Evolutionary conservation across 2,888 invertebrate species (phyloP).

Genomic region (Agrochola litura): DNA sequence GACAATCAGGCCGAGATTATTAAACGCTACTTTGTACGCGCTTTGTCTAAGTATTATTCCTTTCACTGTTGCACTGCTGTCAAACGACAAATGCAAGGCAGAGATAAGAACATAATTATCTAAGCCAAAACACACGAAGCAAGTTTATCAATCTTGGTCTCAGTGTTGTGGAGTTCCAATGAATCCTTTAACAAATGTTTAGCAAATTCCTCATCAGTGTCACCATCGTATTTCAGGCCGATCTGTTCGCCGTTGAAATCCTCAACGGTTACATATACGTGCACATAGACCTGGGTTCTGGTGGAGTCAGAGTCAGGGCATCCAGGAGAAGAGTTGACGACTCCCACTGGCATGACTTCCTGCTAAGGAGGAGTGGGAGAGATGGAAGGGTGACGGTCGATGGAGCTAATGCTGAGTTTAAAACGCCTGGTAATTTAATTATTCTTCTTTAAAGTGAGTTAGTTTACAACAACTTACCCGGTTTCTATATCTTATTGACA

Average conservation of each 20-base stretch:
- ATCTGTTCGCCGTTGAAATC: slow-evolving; percentile 98
- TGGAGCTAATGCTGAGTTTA: slow-evolving; percentile 96
- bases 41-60: neutral
- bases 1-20: neutral
- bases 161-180: slow-evolving; percentile 1
- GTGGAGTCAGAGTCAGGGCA: slow-evolving; percentile 96
- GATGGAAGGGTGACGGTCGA: slow-evolving; percentile 97
- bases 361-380: slow-evolving; percentile 94
- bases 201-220: slow-evolving; percentile 59
- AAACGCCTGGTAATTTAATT: slow-evolving; percentile 92
- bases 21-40: neutral
- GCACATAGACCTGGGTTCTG: slow-evolving; percentile 97
- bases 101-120: neutral
- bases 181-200: neutral
- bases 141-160: slow-evolving; percentile 6
- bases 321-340: slow-evolving; percentile 96
- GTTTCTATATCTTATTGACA: neutral
- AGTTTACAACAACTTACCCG: neutral
- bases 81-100: neutral
- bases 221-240: slow-evolving; percentile 91
- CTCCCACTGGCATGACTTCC: slow-evolving; percentile 97
- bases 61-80: neutral
- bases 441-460: neutral
- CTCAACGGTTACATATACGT: slow-evolving; percentile 98
- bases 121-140: neutral